Evolutionary conservation across 2,888 invertebrate genomes (phyloP).

Genomic region (Lapara coniferarum): DNA sequence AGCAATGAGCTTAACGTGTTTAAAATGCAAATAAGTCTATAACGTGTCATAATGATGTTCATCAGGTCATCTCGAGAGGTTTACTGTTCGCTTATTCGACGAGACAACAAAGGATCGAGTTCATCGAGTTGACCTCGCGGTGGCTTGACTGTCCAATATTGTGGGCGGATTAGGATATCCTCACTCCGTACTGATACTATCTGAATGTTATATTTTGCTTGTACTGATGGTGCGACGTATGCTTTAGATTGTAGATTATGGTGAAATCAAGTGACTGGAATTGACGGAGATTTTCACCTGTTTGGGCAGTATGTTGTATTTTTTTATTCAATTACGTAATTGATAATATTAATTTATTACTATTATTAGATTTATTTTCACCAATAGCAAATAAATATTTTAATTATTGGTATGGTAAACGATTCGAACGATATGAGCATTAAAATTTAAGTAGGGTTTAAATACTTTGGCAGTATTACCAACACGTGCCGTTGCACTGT

Average conservation of each 20-base stretch:
- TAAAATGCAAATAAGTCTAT: conserved; percentile 8
- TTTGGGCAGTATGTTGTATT: too few species aligned
- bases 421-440: not conserved
- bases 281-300: not conserved
- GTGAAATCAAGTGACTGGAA: not conserved
- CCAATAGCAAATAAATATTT: conserved; percentile 5
- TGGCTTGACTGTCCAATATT: conserved; percentile 16
- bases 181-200: conserved; percentile 26
- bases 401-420: not conserved
- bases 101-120: conserved; percentile 53
- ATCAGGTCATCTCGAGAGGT: conserved; percentile 5
- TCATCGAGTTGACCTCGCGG: conserved; percentile 31
- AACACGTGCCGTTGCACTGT: not conserved
- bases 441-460: not conserved
- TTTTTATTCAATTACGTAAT: too few species aligned
- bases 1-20: not conserved
- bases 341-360: too few species aligned
- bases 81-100: conserved; percentile 32
- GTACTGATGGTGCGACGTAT: conserved; percentile 32
- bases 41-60: conserved; percentile 3
- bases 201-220: conserved; percentile 31
- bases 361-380: too few species aligned
- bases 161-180: conserved; percentile 38
- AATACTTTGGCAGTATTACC: conserved; percentile 7
- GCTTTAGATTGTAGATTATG: not conserved